Base-by-base conservation (phyloP, 2,797 vertebrate genomes). In the Tympanoctomys barrerae region DNA sequence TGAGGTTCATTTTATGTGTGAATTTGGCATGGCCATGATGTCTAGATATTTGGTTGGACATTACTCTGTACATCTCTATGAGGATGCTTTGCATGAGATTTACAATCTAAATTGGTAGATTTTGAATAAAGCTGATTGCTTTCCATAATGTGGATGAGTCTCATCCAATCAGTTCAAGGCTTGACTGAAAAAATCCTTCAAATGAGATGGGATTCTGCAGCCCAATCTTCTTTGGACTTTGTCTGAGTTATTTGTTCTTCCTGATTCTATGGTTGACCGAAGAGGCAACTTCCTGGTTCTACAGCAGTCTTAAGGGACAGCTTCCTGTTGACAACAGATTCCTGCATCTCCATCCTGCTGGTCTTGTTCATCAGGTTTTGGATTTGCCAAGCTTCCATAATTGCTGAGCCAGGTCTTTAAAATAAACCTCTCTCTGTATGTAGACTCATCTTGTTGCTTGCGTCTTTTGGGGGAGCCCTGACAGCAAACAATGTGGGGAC, bases 101-200 rank as follows among this genome's bases (percentile, higher is more conserved):
- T 83, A 79, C 12, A 54, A 87, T 91, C 73, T 79, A 89, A 91
- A 82, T 79, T 22, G 31, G 36, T 68, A 12, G 7, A 46, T 54
- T 86, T 89, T 82, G 79, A 92, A 33, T 92, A 86, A 88, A 88
- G 68, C 18, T 84, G 39, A 83, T 61, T 90, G 21, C 4, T 71
- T 26, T 95, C 7, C 59, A 16, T 73, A 33, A 36, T 68, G 52
- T 92, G 39, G 31, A n/a, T 73, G 73, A 36, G 31, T 21, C 28
- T 92, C 71, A 49, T 66, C 33, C 71, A 71, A 61, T 87, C 59
- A 83, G 33, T 31, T 80, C 68, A 94, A 87, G 61, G 2, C 9
- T 36, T 42, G 19, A 82, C 19, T 64, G 54, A 79, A 31, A 42
- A 52, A 88, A 83, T 96, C 24, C 57, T 59, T 28, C 73, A 89